Base-by-base conservation (phyloP, 2,888 invertebrate species). In the Apeira syringaria region DNA sequence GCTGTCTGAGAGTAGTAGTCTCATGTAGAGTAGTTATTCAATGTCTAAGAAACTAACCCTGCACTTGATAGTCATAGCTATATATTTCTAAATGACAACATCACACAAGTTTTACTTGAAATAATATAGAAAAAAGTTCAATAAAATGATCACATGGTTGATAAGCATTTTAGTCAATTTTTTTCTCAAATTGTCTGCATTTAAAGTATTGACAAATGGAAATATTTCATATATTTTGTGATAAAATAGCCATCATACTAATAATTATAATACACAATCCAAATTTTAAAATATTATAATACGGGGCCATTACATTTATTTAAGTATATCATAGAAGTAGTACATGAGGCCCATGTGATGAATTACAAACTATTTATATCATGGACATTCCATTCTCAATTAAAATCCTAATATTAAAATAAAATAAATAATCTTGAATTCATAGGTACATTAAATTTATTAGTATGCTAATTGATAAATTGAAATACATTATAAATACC, bases 401-500 rank as follows among this genome's bases (percentile, higher is more conserved):
- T 9, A 32, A n/a, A n/a, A 15, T 42, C 1, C 42, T 47, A 17
- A 42, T 60, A 47, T 30, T 61, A 58, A 57, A 49, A 54, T 61
- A 62, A 46, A 62, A 65, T 65, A 68, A 68, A 68, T 64, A 61
- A 53, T 22, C 33, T 52, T 39, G 31, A 17, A 44, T 30, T 39
- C 15, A 27, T 34, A 47, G 2, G 37, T 31, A 47, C 2, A 39
- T 26, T 50, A 51, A 53, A 56, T 50, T 53, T 47, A 50, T 50
- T 41, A 40, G 36, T 46, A 47, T 12, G 8, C 27, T 26, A 40
- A 38, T 30, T 45, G 22, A 33, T 44, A 30, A 28, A 34, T 45
- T 28, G 12, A 39, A 37, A 25, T 32, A 29, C 40, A 42, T 43
- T 34, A 24, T 41, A 35, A 47, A 50, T 18, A 47, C 36, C 22